Percentiles rank a stretch among this genome's conserved stretches.
phyloP scores from a whole-genome alignment of 2,888 invertebrate species.

The Tiliacea aurago region DNA sequence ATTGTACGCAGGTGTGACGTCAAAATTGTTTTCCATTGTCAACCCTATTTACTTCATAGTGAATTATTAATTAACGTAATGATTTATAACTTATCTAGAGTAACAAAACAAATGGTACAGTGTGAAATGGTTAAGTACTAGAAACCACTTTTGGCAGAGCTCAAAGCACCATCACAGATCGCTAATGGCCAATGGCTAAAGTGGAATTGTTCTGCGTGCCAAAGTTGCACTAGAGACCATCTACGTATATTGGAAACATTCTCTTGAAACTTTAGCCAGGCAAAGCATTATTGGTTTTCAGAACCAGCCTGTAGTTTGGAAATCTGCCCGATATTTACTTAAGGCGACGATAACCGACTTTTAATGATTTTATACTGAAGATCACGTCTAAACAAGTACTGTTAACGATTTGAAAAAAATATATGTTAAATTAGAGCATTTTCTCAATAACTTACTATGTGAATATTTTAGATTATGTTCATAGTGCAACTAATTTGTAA shows the following conservation, averaged over 20 bases:
- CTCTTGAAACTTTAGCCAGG: background rate
- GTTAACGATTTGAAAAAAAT: no score
- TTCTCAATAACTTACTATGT: no score
- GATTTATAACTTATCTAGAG: constrained; percentile 3
- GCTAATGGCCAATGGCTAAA: constrained; percentile 12
- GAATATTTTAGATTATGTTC: no score
- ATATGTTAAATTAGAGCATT: no score
- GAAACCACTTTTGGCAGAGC: constrained; percentile 28
- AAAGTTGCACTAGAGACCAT: constrained; percentile 36
- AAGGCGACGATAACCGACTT: no score
- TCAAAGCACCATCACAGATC: background rate
- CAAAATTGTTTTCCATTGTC: constrained; percentile 28
- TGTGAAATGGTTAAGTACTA: background rate
- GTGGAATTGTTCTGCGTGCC: constrained; percentile 26
- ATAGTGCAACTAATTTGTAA: no score
- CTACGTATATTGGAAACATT: constrained; percentile 13
- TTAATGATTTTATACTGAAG: no score
- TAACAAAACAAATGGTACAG: constrained; percentile 4
- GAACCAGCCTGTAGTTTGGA: constrained; percentile 8
- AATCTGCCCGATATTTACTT: constrained; percentile 7
- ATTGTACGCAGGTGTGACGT: constrained; percentile 35
- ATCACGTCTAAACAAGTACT: no score
- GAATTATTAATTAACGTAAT: constrained; percentile 26
- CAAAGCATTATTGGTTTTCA: constrained; percentile 24
- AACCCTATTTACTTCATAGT: constrained; percentile 18